phyloP scores from a whole-genome alignment of 2,888 invertebrate species.

The Limnephilus rhombicus region DNA sequence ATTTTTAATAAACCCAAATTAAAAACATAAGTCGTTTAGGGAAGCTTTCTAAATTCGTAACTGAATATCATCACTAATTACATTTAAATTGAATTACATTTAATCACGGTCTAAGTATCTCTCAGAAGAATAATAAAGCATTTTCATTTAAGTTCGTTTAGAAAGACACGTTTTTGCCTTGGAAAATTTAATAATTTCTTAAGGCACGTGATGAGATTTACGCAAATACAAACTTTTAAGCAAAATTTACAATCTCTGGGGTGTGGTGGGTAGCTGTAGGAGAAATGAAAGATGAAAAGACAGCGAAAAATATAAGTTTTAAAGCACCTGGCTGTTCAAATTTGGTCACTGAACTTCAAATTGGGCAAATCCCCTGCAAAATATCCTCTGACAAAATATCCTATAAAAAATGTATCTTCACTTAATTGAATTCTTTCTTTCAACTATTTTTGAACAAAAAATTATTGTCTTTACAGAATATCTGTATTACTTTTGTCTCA shows the following conservation, averaged over 20 bases:
- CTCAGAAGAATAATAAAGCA: neutral
- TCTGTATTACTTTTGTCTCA: no score
- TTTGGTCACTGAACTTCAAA: neutral
- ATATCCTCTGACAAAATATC: no score
- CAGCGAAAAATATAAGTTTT: no score
- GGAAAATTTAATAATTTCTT: neutral
- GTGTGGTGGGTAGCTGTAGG: neutral
- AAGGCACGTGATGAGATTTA: neutral
- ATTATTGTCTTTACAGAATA: no score
- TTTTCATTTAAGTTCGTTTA: neutral
- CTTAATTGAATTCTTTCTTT: no score
- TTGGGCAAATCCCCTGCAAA: no score
- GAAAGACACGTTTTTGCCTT: neutral
- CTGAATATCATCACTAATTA: neutral
- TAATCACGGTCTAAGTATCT: neutral
- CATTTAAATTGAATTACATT: neutral
- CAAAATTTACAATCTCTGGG: neutral
- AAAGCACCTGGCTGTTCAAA: neutral
- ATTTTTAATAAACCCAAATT: neutral
- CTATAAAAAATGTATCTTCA: no score
- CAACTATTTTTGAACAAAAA: no score
- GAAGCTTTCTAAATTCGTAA: neutral
- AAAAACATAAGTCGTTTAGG: neutral
- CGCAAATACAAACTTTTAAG: neutral
- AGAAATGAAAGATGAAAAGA: neutral